Conservation (phyloP, 2,113 vertebrate genomes). For the Aldabrachelys gigantea region DNA sequence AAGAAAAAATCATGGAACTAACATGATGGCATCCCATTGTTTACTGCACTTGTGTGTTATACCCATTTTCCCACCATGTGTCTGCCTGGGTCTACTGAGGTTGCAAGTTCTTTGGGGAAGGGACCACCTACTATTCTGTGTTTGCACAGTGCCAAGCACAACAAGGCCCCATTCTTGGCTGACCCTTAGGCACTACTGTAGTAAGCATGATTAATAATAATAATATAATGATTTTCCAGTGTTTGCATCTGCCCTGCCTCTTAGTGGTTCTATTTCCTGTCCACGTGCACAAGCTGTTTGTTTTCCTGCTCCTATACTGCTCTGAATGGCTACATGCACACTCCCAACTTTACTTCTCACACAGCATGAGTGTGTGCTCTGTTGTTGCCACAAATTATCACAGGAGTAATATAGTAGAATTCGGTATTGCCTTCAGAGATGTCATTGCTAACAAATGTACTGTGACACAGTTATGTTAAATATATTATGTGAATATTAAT, state of each 20-base stretch:
- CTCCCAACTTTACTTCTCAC: no score
- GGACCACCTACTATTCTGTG: background rate
- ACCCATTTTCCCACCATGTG: background rate
- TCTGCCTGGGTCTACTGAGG: background rate
- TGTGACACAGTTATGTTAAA: background rate
- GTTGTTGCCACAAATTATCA: background rate
- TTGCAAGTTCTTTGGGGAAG: background rate
- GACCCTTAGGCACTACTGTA: background rate
- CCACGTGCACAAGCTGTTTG: background rate
- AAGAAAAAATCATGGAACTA: no score
- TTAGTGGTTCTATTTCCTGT: background rate
- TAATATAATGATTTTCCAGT: background rate
- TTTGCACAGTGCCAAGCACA: background rate
- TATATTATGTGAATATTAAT: background rate
- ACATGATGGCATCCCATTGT: no score
- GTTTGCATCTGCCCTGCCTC: background rate
- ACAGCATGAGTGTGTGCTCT: background rate
- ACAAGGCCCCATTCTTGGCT: background rate
- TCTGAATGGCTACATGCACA: no score
- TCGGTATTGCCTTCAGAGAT: background rate
- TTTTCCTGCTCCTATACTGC: background rate
- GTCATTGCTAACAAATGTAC: background rate
- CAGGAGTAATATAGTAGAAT: background rate
- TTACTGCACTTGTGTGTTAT: no score
- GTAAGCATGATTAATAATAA: background rate